Evolutionary conservation across 2,797 vertebrate genomes (phyloP).

Genomic region (Megalops cyprinoides): DNA sequence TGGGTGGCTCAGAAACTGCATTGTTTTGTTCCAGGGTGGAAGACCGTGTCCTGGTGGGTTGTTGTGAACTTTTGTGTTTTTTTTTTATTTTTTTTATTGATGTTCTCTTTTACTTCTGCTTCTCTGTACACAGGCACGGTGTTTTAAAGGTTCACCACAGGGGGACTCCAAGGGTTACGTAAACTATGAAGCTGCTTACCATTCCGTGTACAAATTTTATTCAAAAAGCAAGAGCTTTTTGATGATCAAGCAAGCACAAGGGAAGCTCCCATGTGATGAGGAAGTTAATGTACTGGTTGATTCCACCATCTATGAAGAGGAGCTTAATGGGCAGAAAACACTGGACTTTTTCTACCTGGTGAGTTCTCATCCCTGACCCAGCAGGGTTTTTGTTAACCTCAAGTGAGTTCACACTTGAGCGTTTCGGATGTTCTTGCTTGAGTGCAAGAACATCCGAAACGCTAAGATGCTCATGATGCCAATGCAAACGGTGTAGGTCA

Average conservation of each 20-base stretch:
- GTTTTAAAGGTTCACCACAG: background rate
- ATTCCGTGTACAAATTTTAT: conserved; percentile 64
- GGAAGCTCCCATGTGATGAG: conserved; percentile 66
- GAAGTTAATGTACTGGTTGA: conserved; percentile 50
- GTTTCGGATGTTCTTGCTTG: no score
- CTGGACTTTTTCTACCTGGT: conserved; percentile 81
- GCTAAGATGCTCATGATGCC: no score
- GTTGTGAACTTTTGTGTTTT: no score
- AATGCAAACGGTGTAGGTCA: no score
- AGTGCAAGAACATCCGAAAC: no score
- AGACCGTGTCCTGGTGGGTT: background rate
- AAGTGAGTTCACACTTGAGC: no score
- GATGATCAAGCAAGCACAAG: conserved; percentile 62
- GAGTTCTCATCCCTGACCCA: conserved; percentile 32
- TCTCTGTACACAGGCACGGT: background rate
- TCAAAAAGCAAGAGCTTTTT: conserved; percentile 81
- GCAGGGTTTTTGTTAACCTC: no score
- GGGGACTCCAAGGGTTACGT: no score
- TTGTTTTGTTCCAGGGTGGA: background rate
- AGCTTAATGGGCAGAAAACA: conserved; percentile 58
- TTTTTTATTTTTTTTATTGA: background rate
- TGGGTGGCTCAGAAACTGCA: no score
- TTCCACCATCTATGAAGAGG: conserved; percentile 73
- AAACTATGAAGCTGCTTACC: no score
- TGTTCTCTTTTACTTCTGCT: background rate